A percentile compares a stretch with the other conserved stretches of the same genome.
phyloP scores from a whole-genome alignment of 2,888 invertebrate genomes.

The Lamellibrachia columna region DNA sequence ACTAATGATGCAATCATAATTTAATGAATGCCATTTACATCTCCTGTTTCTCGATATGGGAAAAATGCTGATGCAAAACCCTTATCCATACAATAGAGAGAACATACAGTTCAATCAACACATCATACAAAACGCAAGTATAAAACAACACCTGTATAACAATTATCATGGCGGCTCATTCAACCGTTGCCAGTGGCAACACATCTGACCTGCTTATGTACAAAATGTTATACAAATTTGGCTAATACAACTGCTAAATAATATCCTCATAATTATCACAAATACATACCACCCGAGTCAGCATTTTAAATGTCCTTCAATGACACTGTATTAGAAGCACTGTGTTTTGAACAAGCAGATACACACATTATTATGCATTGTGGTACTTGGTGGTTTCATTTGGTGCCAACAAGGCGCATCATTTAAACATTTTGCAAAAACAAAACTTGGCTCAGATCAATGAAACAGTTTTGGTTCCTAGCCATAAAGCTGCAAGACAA shows the following conservation, averaged over 20 bases:
- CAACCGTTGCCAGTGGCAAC: background rate
- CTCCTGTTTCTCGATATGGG: background rate
- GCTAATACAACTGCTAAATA: background rate
- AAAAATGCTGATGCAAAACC: background rate
- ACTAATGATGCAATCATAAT: no score
- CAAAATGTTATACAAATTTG: background rate
- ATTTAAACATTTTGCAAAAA: no score
- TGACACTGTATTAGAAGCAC: background rate
- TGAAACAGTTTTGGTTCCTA: no score
- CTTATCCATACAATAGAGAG: background rate
- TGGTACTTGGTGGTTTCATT: no score
- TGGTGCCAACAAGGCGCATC: no score
- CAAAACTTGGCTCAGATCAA: no score
- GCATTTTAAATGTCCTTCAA: background rate
- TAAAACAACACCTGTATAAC: background rate
- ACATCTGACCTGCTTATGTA: background rate
- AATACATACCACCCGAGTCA: background rate
- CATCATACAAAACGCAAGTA: background rate
- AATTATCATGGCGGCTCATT: background rate
- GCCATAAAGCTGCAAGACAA: background rate
- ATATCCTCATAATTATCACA: slow-evolving; percentile 12
- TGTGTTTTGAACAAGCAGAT: background rate
- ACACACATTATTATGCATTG: background rate
- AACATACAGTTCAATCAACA: background rate
- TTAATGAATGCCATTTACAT: background rate